Conservation (phyloP, 2,888 invertebrate genomes). For the Spialia ferax region DNA sequence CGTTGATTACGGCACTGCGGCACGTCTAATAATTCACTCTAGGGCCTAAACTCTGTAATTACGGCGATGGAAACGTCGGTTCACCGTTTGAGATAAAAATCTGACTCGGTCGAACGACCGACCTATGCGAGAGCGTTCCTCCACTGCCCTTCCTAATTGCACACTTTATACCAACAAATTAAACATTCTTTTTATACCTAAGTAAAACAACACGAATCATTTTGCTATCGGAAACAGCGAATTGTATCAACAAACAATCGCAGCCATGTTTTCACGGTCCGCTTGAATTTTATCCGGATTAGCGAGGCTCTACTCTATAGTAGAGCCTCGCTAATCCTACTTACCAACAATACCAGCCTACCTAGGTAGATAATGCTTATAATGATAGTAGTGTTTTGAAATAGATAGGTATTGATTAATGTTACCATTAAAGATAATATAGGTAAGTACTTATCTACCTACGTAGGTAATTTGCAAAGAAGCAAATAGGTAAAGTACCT, state of each 20-base stretch:
- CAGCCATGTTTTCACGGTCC: slow-evolving; percentile 29
- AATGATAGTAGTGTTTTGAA: no score
- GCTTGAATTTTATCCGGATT: slow-evolving; percentile 12
- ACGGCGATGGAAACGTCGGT: slow-evolving; percentile 80
- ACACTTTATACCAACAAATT: slow-evolving; percentile 69
- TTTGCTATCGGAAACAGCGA: slow-evolving; percentile 40
- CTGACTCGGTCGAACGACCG: slow-evolving; percentile 55
- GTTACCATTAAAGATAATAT: no score
- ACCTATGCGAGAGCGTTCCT: slow-evolving; percentile 52
- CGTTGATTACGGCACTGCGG: slow-evolving; percentile 74
- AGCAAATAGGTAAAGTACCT: no score
- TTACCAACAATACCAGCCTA: no score
- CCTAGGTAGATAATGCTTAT: no score
- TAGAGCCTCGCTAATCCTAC: no score
- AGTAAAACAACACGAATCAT: slow-evolving; percentile 33
- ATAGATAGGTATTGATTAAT: no score
- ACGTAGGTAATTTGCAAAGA: no score
- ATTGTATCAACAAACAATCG: slow-evolving; percentile 40
- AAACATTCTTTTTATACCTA: slow-evolving; percentile 77
- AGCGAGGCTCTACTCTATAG: no score
- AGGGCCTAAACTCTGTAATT: slow-evolving; percentile 83
- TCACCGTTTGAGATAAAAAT: slow-evolving; percentile 84
- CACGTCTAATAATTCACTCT: slow-evolving; percentile 84
- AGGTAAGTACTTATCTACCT: no score
- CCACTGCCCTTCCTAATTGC: slow-evolving; percentile 64